Conservation (phyloP, 2,888 invertebrate species). For the Andrena haemorrhoa region DNA sequence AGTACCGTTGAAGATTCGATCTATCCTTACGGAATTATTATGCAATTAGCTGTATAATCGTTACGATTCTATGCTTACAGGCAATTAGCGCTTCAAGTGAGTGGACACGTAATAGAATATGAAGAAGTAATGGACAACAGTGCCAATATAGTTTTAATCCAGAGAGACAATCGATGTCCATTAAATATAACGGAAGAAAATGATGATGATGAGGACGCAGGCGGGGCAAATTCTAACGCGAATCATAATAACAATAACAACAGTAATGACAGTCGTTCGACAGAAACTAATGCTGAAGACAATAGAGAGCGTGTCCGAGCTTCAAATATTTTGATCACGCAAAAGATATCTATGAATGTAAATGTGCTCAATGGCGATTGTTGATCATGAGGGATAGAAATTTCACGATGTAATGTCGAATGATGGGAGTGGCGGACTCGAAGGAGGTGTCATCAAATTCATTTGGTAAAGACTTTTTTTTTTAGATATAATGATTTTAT, state of each 20-base stretch:
- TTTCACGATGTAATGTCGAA: constrained; percentile 5
- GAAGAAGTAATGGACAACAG: constrained; percentile 76
- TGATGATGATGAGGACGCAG: background rate
- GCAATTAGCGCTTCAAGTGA: constrained; percentile 69
- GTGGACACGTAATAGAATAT: constrained; percentile 69
- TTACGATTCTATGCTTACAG: constrained; percentile 61
- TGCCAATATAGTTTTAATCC: constrained; percentile 67
- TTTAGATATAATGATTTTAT: background rate
- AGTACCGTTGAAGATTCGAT: background rate
- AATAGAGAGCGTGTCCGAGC: constrained; percentile 49
- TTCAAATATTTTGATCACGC: constrained; percentile 69
- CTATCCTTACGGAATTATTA: background rate
- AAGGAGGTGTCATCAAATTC: constrained; percentile 10
- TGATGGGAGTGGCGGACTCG: constrained; percentile 14
- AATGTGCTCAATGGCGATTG: constrained; percentile 69
- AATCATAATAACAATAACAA: background rate
- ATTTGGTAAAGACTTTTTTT: constrained; percentile 20
- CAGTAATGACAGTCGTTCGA: constrained; percentile 29
- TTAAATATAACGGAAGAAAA: constrained; percentile 48
- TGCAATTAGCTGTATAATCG: background rate
- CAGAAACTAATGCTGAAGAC: constrained; percentile 57
- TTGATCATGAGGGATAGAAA: constrained; percentile 19
- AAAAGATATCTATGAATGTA: constrained; percentile 72
- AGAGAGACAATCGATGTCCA: constrained; percentile 58
- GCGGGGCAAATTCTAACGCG: background rate